Evolutionary conservation across 2,888 invertebrate genomes (phyloP), one percentile per base, ranked within the genome.

Genomic region (Tridacna crocea): DNA sequence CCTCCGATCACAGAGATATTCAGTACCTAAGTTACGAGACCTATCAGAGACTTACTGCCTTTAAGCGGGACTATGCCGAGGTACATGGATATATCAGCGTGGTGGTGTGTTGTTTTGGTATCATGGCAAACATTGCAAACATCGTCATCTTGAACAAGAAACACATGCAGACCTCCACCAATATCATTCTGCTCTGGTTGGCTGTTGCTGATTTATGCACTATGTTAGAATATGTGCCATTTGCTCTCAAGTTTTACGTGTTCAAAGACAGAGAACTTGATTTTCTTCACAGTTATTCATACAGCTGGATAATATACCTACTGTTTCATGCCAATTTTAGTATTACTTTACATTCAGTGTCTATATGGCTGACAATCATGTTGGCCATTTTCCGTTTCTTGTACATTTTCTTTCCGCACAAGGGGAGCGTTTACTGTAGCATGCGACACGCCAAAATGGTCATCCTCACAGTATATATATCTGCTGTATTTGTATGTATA

Each of bases 101-200:
- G 36, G 95, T 97, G 68, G 98, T 99, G 84, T 99, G 99, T 94
- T 95, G 97, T 75, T 97, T 98, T 93, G 99, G 99, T 73, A 97
- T 98, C 51, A 96, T 98, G 68, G 97, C 98, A 78, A 99, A 99
- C 94, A 96, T 97, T 22, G 96, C 98, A 88, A 99, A 98, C 95
- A 97, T 99, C 84, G 96, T 97, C 61, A 98, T 99, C 11, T 95
- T 99, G 79, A 98, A 98, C 3, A 96, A 98, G 19, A 96, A 97
- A 48, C 98, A 98, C 94, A 98, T 99, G 98, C 91, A 94, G n/a
- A 97, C 98, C 80, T 97, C 98, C 4, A 98, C 98, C 47, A 99
- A 99, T 95, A 96, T 97, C 75, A 98, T 99, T 81, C 96, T 99
- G 61, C 98, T 98, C 0, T 95, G 94, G 91, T 88, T 98, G 48